Evolutionary conservation across 2,888 invertebrate genomes (phyloP).

Genomic region (Alcis repandata): DNA sequence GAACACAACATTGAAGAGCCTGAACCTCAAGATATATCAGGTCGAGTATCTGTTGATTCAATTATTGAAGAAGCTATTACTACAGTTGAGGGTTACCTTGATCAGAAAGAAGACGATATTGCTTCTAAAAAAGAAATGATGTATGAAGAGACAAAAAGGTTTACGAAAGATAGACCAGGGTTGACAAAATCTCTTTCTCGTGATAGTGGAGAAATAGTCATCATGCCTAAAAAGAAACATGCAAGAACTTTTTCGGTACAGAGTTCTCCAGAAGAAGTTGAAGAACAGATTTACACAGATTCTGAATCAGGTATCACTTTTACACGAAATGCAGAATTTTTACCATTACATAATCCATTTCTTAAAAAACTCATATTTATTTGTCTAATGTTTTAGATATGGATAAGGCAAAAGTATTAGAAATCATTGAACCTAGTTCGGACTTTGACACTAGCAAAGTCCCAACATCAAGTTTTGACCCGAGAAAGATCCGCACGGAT

Average conservation of each 20-base stretch:
- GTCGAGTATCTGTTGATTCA: constrained; percentile 79
- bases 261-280: constrained; percentile 84
- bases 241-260: constrained; percentile 82
- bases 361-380: neutral
- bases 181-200: constrained; percentile 80
- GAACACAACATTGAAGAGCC: constrained; percentile 63
- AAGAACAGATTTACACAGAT: constrained; percentile 84
- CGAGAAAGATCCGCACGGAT: constrained; percentile 80
- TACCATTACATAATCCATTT: neutral
- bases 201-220: constrained; percentile 80
- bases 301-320: constrained; percentile 78
- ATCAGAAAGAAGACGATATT: constrained; percentile 61
- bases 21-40: constrained; percentile 65
- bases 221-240: constrained; percentile 83
- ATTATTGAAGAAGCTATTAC: constrained; percentile 81
- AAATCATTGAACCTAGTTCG: constrained; percentile 83
- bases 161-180: constrained; percentile 73
- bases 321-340: neutral
- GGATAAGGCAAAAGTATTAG: constrained; percentile 84
- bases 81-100: constrained; percentile 75
- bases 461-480: constrained; percentile 76
- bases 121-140: constrained; percentile 67
- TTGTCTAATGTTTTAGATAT: constrained; percentile 65
- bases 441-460: constrained; percentile 72
- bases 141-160: constrained; percentile 68